Conservation (phyloP, 2,888 invertebrate species). For the Drosophila maculinotata region DNA sequence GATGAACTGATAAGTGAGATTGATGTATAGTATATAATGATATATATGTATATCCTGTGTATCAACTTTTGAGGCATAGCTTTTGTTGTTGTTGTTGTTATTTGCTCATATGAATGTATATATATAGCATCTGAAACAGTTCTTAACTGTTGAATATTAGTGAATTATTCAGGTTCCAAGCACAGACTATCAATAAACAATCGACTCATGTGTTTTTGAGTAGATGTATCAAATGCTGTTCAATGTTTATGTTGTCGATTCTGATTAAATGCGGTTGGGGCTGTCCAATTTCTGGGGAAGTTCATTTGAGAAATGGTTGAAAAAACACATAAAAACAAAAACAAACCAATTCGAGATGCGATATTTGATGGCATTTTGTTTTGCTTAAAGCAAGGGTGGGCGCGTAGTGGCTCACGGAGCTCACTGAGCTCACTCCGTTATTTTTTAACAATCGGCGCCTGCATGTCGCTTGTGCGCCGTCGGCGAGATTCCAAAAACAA, state of each 20-base stretch:
- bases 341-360: slow-evolving; percentile 38
- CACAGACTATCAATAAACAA: slow-evolving; percentile 29
- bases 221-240: slow-evolving; percentile 31
- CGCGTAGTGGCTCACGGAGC: too few species aligned
- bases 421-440: too few species aligned
- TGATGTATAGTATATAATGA: neutral
- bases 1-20: slow-evolving; percentile 26
- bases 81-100: neutral
- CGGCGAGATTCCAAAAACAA: too few species aligned
- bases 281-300: slow-evolving; percentile 32
- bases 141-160: too few species aligned
- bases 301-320: slow-evolving; percentile 46
- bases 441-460: too few species aligned
- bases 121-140: too few species aligned
- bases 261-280: slow-evolving; percentile 53
- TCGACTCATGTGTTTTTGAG: slow-evolving; percentile 20
- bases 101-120: too few species aligned
- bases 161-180: slow-evolving; percentile 4
- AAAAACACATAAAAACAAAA: slow-evolving; percentile 22
- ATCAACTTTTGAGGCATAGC: neutral
- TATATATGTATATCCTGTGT: neutral
- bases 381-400: too few species aligned
- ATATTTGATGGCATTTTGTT: slow-evolving; percentile 51
- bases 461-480: too few species aligned
- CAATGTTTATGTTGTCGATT: slow-evolving; percentile 35